Evolutionary conservation across 2,113 vertebrate genomes (phyloP).

Genomic region (Athene cunicularia): DNA sequence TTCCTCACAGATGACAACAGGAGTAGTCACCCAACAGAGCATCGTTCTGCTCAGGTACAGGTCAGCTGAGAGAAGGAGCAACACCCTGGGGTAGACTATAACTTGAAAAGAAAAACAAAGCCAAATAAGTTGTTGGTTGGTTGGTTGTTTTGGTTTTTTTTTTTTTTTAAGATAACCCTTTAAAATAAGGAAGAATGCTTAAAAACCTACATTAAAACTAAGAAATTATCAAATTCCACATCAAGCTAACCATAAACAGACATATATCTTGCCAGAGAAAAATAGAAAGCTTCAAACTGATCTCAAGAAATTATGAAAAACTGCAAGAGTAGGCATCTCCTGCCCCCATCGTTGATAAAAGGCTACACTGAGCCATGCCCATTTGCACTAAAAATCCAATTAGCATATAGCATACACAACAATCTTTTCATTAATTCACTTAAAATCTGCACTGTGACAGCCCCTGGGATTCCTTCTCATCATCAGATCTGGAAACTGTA

Average conservation of each 20-base stretch:
- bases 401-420: not conserved
- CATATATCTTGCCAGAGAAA: not conserved
- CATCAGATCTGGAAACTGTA: not conserved
- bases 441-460: not conserved
- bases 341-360: not conserved
- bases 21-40: constrained; percentile 68
- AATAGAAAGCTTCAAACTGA: not conserved
- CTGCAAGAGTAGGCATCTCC: not conserved
- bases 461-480: not conserved
- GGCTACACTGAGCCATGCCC: not conserved
- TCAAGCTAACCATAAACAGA: not conserved
- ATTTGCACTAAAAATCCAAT: not conserved
- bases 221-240: not conserved
- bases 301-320: not conserved
- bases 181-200: not conserved
- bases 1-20: constrained; percentile 50
- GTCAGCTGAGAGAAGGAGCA: constrained; percentile 6
- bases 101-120: not conserved
- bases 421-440: not conserved
- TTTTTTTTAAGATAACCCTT: not conserved
- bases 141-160: too few relatives aligned
- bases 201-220: not conserved
- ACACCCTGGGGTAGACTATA: not conserved
- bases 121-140: not conserved
- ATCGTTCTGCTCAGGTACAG: constrained; percentile 56